Percentiles rank a stretch among this genome's conserved stretches.
Conservation (phyloP, 2,888 invertebrate genomes). For the Luperina testacea region DNA sequence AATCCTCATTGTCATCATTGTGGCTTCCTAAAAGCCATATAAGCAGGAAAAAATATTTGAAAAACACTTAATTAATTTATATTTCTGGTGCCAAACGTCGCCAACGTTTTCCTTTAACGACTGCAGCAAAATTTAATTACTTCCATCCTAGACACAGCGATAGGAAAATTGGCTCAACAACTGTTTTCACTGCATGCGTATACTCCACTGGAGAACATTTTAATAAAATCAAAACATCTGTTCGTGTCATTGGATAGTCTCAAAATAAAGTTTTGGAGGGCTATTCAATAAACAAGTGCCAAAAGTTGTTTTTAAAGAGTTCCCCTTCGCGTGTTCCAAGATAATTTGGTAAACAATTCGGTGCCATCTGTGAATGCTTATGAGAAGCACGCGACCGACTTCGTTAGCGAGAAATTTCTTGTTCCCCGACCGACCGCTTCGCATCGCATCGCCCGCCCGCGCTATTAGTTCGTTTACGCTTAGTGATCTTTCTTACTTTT, state of each 20-base stretch:
- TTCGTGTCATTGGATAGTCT: slow-evolving; percentile 40
- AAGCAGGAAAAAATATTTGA: neutral
- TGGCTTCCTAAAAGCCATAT: neutral
- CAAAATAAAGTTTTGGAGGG: slow-evolving; percentile 45
- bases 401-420: neutral
- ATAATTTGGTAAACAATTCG: slow-evolving; percentile 47
- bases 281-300: slow-evolving; percentile 49
- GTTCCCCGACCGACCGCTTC: neutral
- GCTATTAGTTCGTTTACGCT: neutral
- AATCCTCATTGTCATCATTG: neutral
- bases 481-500: neutral
- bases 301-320: slow-evolving; percentile 37
- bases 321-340: slow-evolving; percentile 22
- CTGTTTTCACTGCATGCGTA: slow-evolving; percentile 1
- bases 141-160: neutral
- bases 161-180: slow-evolving; percentile 31
- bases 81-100: neutral
- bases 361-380: slow-evolving; percentile 31
- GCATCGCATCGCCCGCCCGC: neutral
- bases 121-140: slow-evolving; percentile 27
- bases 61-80: neutral
- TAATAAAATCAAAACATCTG: slow-evolving; percentile 48
- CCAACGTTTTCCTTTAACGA: slow-evolving; percentile 9
- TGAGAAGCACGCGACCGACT: neutral
- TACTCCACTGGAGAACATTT: slow-evolving; percentile 10